A percentile compares a stretch with the other conserved stretches of the same genome.
phyloP scores from a whole-genome alignment of 2,888 invertebrate species.

The Prionchulus punctatus region DNA sequence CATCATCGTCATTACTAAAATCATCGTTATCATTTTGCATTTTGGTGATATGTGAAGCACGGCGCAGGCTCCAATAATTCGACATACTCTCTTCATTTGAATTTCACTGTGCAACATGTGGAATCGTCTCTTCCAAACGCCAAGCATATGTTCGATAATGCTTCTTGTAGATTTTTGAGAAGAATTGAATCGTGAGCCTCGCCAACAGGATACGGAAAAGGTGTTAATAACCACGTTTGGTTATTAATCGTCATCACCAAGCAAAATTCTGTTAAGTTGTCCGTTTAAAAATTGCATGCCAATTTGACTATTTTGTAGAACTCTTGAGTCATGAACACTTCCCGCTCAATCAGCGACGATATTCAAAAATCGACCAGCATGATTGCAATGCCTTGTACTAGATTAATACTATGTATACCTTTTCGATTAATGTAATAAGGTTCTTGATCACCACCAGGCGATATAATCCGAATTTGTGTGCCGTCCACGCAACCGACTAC shows the following conservation, averaged over 20 bases:
- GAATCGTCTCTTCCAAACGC: background rate
- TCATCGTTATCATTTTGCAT: background rate
- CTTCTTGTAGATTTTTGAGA: background rate
- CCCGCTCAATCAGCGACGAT: conserved; percentile 1
- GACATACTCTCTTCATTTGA: background rate
- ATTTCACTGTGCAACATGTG: background rate
- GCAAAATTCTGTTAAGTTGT: background rate
- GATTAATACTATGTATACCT: background rate
- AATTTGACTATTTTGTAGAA: background rate
- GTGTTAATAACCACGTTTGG: background rate
- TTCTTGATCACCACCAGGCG: too few relatives aligned
- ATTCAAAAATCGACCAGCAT: background rate
- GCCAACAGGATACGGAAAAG: background rate
- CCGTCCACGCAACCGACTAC: background rate
- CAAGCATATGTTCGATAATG: background rate
- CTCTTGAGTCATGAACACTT: background rate
- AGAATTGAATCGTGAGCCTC: background rate
- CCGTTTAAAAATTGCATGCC: background rate
- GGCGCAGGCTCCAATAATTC: background rate
- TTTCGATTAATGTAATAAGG: conserved; percentile 6
- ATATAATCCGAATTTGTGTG: background rate
- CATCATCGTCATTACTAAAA: background rate
- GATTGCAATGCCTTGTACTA: conserved; percentile 6
- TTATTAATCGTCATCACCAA: background rate
- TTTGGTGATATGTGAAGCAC: background rate